Evolutionary conservation across 2,888 invertebrate species (phyloP).

Genomic region (Xylota sylvarum): DNA sequence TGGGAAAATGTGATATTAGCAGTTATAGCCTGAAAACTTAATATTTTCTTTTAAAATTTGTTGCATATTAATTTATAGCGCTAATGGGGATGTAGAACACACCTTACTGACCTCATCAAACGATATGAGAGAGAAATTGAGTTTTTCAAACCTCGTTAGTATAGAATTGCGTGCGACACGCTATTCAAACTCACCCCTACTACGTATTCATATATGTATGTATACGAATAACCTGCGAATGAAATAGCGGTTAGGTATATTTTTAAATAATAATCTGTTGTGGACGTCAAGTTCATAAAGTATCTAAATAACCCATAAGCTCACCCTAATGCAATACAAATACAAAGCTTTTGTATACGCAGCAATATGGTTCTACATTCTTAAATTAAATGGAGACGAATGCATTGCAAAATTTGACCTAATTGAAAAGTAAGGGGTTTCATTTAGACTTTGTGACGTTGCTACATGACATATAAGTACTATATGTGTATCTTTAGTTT

Average conservation of each 20-base stretch:
- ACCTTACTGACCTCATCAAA: conserved; percentile 66
- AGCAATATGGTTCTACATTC: neutral
- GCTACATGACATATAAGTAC: no score
- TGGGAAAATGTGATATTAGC: neutral
- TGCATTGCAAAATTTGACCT: neutral
- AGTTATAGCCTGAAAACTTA: neutral
- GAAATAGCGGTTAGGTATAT: conserved; percentile 4
- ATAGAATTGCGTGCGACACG: conserved; percentile 42
- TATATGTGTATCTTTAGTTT: no score
- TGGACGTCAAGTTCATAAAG: conserved; percentile 59
- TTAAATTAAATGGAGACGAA: neutral
- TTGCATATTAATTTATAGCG: neutral
- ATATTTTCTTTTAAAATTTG: neutral
- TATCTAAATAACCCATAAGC: conserved; percentile 18
- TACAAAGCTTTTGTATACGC: conserved; percentile 8
- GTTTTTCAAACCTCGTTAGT: neutral
- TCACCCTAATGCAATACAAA: conserved; percentile 20
- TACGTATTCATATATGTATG: no score
- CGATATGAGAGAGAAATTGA: neutral
- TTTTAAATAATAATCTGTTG: conserved; percentile 30
- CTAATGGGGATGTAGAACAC: conserved; percentile 24
- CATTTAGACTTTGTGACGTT: no score
- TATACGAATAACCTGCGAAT: conserved; percentile 6
- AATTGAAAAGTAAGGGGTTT: no score
- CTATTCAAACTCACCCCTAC: conserved; percentile 17